Conservation (phyloP, 2,113 vertebrate genomes). For the Urocynchramus pylzowi region DNA sequence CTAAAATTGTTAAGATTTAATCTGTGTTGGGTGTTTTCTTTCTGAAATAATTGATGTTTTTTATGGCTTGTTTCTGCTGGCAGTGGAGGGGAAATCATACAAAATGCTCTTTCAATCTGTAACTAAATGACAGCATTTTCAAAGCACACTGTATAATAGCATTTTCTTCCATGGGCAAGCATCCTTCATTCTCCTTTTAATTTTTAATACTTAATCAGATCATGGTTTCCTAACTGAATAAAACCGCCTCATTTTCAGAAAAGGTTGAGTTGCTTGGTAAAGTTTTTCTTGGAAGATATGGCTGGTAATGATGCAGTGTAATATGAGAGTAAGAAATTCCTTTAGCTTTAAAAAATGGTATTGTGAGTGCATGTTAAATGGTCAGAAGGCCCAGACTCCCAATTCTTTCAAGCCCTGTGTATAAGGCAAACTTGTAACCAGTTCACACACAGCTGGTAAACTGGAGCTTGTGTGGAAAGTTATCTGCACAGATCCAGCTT, state of each 20-base stretch:
- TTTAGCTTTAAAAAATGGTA: not conserved
- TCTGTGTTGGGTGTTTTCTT: not conserved
- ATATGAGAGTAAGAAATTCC: constrained; percentile 6
- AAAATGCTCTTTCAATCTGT: not conserved
- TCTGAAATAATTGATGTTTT: not conserved
- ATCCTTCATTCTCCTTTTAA: not conserved
- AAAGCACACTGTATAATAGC: not conserved
- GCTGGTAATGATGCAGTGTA: not conserved
- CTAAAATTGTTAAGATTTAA: not conserved
- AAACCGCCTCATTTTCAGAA: not conserved
- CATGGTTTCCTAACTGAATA: not conserved
- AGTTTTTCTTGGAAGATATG: constrained; percentile 12
- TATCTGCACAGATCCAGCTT: not conserved
- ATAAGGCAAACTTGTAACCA: not conserved
- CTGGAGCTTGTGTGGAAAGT: not conserved
- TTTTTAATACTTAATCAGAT: not conserved
- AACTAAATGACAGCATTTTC: not conserved
- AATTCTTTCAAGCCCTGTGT: not conserved
- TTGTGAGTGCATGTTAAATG: not conserved
- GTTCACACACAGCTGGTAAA: not conserved
- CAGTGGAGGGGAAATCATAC: not conserved
- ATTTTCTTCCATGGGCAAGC: not conserved
- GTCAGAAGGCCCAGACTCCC: not conserved
- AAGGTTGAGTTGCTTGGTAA: not conserved
- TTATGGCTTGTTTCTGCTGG: not conserved